Percentiles rank a stretch among this genome's conserved stretches.
Evolutionary conservation across 2,797 vertebrate genomes (phyloP).

Genomic region (Phalanger gymnotis): DNA sequence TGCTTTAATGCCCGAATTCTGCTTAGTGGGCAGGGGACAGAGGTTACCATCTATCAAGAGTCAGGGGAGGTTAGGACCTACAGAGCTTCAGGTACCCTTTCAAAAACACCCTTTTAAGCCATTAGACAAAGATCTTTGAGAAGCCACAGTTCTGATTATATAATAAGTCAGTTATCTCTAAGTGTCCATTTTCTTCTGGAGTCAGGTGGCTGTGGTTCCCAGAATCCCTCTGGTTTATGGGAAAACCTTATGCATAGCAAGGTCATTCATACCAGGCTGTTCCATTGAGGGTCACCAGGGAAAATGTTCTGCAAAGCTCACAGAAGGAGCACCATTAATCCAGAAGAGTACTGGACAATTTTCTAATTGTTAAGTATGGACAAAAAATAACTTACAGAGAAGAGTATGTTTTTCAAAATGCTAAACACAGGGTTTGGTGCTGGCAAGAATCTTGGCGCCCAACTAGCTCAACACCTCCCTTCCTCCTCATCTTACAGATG

Average conservation of each 20-base stretch:
- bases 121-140: conserved; percentile 55
- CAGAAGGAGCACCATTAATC: neutral
- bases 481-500: neutral
- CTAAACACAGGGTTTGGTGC: neutral
- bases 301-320: conserved; percentile 5
- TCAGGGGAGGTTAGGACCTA: conserved; percentile 8
- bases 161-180: conserved; percentile 8
- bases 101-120: conserved; percentile 67
- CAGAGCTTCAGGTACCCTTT: conserved; percentile 36
- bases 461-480: neutral
- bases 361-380: neutral
- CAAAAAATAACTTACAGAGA: neutral
- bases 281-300: accelerated
- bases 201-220: conserved; percentile 40
- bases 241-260: conserved; percentile 47
- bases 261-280: neutral
- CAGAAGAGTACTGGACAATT: neutral
- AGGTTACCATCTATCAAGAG: too few relatives aligned
- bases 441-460: neutral
- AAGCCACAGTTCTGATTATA: conserved; percentile 55
- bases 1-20: conserved; percentile 39
- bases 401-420: neutral
- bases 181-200: conserved; percentile 39
- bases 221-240: conserved; percentile 47
- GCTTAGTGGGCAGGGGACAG: conserved; percentile 55